Conservation (phyloP, 2,113 vertebrate species). For the Melanocharis versteri region DNA sequence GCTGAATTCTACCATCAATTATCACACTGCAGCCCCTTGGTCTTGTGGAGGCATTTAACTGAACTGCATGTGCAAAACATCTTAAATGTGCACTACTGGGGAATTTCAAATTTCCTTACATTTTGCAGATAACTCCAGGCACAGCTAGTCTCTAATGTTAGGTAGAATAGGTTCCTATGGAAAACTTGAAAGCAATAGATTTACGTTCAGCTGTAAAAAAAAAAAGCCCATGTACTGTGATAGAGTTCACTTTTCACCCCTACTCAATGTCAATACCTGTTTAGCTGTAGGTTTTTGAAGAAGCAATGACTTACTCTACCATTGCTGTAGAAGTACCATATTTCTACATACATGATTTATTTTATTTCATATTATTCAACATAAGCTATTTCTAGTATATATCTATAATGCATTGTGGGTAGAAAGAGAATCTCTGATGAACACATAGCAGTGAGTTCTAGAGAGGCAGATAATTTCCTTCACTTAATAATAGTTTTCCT, state of each 20-base stretch:
- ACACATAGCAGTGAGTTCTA: conserved; percentile 52
- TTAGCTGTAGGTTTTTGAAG: conserved; percentile 2
- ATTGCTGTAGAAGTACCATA: neutral
- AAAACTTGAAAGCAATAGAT: neutral
- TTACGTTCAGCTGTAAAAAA: neutral
- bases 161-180: neutral
- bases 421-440: conserved; percentile 53
- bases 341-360: conserved; percentile 11
- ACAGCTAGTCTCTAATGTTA: neutral
- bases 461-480: conserved; percentile 76
- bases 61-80: neutral
- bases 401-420: neutral
- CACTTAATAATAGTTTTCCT: conserved; percentile 80
- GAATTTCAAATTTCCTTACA: neutral
- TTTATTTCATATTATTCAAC: conserved; percentile 40
- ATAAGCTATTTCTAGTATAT: neutral
- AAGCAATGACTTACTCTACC: neutral
- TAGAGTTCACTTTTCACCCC: conserved; percentile 7
- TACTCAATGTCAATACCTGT: conserved; percentile 29
- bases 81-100: neutral
- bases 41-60: neutral
- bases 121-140: neutral
- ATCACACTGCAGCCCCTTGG: neutral
- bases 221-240: neutral
- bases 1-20: neutral